Evolutionary conservation across 2,797 vertebrate genomes (phyloP).

Genomic region (Cryptoblepharus egeriae): DNA sequence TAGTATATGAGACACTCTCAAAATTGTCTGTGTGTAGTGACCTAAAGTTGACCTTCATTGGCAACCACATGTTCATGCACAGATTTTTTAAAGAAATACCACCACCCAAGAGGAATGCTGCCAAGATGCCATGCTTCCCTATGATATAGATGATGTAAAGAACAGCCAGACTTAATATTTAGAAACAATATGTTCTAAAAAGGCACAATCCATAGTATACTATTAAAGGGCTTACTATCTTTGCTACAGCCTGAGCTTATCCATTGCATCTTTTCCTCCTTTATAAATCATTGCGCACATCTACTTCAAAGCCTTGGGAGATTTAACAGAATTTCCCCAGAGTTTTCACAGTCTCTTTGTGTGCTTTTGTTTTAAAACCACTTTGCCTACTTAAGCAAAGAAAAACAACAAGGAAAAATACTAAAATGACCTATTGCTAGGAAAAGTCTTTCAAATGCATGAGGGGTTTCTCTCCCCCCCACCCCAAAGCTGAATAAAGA

Average conservation of each 20-base stretch:
- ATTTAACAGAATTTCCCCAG: constrained; percentile 35
- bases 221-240: neutral
- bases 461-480: neutral
- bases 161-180: neutral
- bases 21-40: neutral
- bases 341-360: constrained; percentile 32
- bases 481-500: constrained; percentile 16
- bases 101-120: neutral
- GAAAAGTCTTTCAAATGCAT: constrained; percentile 45
- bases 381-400: constrained; percentile 34
- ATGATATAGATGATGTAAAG: neutral
- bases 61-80: neutral
- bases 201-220: too few species aligned
- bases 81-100: neutral
- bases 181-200: neutral
- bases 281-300: constrained; percentile 31
- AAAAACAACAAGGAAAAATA: constrained; percentile 18
- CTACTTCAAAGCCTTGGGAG: constrained; percentile 44
- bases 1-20: neutral
- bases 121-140: neutral
- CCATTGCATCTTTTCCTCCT: constrained; percentile 1
- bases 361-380: constrained; percentile 38
- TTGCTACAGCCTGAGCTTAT: neutral
- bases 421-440: constrained; percentile 36
- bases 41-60: neutral